Conservation (phyloP, 2,113 vertebrate species). For the Ptilorrhoa leucosticta region DNA sequence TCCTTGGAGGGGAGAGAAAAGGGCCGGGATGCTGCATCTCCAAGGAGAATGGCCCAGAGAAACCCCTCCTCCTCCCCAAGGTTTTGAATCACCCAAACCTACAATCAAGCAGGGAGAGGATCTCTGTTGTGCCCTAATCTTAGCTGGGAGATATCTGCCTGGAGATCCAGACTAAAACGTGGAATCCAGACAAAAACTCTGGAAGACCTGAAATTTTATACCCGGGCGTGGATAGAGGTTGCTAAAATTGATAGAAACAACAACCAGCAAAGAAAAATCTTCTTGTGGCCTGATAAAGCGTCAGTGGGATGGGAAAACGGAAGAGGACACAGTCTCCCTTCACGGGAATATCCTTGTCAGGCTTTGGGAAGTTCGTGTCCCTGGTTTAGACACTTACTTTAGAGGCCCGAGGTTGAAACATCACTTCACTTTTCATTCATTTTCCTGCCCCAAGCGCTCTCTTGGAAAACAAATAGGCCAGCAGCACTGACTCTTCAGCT, state of each 20-base stretch:
- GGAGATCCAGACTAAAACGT: neutral
- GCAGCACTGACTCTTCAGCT: no score
- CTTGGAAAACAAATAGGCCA: neutral
- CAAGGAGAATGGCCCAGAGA: rapidly evolving
- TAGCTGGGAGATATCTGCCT: neutral
- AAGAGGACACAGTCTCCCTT: neutral
- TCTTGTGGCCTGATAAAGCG: neutral
- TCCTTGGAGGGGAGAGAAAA: neutral
- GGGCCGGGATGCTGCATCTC: rapidly evolving
- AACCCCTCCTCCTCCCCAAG: rapidly evolving
- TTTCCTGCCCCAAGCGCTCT: neutral
- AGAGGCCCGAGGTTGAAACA: neutral
- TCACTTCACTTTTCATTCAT: neutral
- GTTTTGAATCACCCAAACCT: neutral
- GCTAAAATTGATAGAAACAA: neutral
- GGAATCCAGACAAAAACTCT: neutral
- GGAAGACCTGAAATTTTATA: neutral
- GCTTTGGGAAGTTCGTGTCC: neutral
- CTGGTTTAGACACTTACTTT: neutral
- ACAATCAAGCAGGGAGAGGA: neutral
- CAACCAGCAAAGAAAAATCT: neutral
- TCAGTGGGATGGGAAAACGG: neutral
- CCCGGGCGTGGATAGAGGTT: neutral
- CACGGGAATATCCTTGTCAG: neutral
- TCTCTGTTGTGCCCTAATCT: neutral